These are phyloP conservation scores for Micropterix aruncella DNA, from an alignment of 2,888 invertebrate species.

Conservation along the genomic window DNA sequence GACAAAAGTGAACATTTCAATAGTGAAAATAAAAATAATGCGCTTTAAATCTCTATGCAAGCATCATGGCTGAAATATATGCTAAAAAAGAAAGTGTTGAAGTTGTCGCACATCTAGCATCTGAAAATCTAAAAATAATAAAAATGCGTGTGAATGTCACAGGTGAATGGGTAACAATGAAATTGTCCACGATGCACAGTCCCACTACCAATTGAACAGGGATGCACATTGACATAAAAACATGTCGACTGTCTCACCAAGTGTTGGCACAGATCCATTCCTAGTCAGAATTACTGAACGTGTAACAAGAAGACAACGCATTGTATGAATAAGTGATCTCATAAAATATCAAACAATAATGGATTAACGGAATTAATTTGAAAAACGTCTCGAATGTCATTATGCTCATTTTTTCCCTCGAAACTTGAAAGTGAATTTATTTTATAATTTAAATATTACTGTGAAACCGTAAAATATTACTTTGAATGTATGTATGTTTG, in stretches of 20 bases:
- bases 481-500: too few relatives aligned
- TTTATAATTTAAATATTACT: too few relatives aligned
- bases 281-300: slow-evolving; percentile 48
- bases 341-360: slow-evolving; percentile 7
- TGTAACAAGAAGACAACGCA: slow-evolving; percentile 30
- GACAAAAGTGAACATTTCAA: too few relatives aligned
- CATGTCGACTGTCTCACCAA: slow-evolving; percentile 44
- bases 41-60: too few relatives aligned
- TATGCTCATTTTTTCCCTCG: too few relatives aligned
- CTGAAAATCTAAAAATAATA: too few relatives aligned
- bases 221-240: slow-evolving; percentile 13
- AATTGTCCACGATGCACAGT: background rate
- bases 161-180: background rate
- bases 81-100: too few relatives aligned
- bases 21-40: too few relatives aligned
- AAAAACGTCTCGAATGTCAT: slow-evolving; percentile 3
- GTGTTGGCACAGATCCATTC: slow-evolving; percentile 47
- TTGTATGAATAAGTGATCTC: slow-evolving; percentile 18
- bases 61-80: too few relatives aligned
- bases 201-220: background rate
- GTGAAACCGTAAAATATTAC: too few relatives aligned
- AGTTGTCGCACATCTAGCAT: too few relatives aligned
- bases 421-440: too few relatives aligned
- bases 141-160: background rate
- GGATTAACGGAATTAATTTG: slow-evolving; percentile 2